These are phyloP conservation scores for Cataglyphis rosenhaueri DNA, from an alignment of 2,888 invertebrate genomes.

Conservation along the genomic window DNA sequence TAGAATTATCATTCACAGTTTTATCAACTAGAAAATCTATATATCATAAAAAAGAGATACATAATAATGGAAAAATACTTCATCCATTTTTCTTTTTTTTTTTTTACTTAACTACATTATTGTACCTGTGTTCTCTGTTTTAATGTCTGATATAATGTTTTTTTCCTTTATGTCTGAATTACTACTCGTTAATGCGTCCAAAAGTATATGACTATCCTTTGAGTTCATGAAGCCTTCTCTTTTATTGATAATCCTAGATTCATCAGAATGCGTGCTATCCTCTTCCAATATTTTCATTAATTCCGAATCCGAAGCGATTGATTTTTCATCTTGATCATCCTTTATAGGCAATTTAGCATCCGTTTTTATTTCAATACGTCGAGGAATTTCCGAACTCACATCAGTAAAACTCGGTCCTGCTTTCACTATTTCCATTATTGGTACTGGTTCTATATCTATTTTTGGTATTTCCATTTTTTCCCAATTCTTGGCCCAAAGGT, in stretches of 20 bases:
- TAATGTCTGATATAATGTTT: conserved; percentile 58
- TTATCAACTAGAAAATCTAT: conserved; percentile 48
- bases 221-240: conserved; percentile 69
- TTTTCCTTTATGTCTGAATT: conserved; percentile 60
- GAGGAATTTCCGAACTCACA: conserved; percentile 63
- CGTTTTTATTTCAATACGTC: conserved; percentile 69
- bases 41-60: background rate
- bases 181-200: conserved; percentile 76
- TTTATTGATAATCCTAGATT: conserved; percentile 74
- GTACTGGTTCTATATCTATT: conserved; percentile 76
- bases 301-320: conserved; percentile 83
- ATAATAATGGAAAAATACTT: background rate
- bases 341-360: conserved; percentile 79
- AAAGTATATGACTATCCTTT: conserved; percentile 76
- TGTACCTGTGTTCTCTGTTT: conserved; percentile 68
- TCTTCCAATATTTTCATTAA: conserved; percentile 84
- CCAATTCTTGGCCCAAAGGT: conserved; percentile 95
- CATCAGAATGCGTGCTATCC: conserved; percentile 80
- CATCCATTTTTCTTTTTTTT: background rate
- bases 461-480: conserved; percentile 86
- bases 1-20: conserved; percentile 41
- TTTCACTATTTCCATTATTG: conserved; percentile 81
- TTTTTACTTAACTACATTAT: conserved; percentile 1
- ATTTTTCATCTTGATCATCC: conserved; percentile 81
- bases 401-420: conserved; percentile 64